These are phyloP conservation scores for Cercopithecus mona DNA, from an alignment of 2,113 vertebrate genomes.

Conservation along the genomic window DNA sequence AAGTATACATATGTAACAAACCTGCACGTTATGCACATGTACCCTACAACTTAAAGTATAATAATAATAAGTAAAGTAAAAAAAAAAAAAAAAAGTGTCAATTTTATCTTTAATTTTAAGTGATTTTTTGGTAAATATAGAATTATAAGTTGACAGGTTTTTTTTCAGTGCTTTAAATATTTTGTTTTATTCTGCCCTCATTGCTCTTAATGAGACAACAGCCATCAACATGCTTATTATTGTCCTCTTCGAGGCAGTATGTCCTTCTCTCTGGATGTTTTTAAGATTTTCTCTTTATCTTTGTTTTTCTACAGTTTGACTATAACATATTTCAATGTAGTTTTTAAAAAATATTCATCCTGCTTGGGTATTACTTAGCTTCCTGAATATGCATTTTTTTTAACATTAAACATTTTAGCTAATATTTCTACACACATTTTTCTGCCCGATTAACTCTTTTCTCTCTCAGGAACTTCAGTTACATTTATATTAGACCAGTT, in stretches of 20 bases:
- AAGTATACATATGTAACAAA: too few species aligned
- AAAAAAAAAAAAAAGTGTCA: too few species aligned
- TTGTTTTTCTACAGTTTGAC: neutral
- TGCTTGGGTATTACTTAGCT: neutral
- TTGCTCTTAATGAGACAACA: neutral
- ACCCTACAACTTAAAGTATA: too few species aligned
- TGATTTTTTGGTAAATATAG: neutral
- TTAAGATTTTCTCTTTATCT: neutral
- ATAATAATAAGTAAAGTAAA: too few species aligned
- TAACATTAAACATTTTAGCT: neutral
- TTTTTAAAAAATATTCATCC: neutral
- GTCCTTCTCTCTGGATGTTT: neutral
- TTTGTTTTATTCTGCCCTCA: neutral
- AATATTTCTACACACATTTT: neutral
- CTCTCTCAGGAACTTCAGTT: neutral
- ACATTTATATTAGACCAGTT: neutral
- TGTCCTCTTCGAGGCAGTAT: neutral
- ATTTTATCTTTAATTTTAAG: neutral
- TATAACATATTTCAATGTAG: neutral
- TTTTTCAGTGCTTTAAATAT: neutral
- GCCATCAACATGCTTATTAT: neutral
- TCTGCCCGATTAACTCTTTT: neutral
- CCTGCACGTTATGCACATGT: too few species aligned
- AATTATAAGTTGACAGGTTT: neutral
- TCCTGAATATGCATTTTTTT: neutral